These are phyloP conservation scores for Cotesia congregata DNA, from an alignment of 2,888 invertebrate species.

Conservation along the genomic window DNA sequence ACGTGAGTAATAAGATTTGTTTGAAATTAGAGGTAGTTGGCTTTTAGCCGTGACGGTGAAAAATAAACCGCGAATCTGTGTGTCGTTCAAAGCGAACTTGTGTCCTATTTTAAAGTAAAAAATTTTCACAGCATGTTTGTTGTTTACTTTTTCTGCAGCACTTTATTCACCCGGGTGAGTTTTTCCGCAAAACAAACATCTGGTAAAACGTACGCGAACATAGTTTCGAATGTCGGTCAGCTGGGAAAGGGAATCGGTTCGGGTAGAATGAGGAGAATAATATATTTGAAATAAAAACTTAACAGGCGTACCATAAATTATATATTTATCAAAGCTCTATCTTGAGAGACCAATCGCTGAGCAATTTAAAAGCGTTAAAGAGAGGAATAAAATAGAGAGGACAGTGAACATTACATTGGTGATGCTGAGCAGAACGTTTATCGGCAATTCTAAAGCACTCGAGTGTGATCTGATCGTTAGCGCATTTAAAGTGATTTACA, in stretches of 20 bases:
- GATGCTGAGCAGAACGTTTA: background rate
- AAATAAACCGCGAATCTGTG: background rate
- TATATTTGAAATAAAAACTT: too few species aligned
- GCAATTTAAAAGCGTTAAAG: background rate
- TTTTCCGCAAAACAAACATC: background rate
- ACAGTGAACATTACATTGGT: background rate
- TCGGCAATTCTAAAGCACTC: constrained; percentile 7
- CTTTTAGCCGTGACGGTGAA: background rate
- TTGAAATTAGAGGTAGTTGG: background rate
- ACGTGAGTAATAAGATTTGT: background rate
- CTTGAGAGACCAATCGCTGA: background rate
- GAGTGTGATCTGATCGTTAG: constrained; percentile 21
- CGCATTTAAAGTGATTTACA: constrained; percentile 38
- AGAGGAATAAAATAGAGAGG: background rate
- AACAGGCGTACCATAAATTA: background rate
- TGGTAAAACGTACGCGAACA: background rate
- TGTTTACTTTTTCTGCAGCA: background rate
- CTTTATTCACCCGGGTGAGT: background rate
- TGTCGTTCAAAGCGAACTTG: background rate
- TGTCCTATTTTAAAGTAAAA: background rate
- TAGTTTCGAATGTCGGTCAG: background rate
- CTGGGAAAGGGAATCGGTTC: background rate
- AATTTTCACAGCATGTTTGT: background rate
- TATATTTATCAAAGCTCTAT: background rate
- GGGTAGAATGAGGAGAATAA: too few species aligned